Percentiles rank a stretch among this genome's conserved stretches.
These are phyloP conservation scores for Bombylius major DNA, from an alignment of 2,888 invertebrate species.

Conservation along the genomic window DNA sequence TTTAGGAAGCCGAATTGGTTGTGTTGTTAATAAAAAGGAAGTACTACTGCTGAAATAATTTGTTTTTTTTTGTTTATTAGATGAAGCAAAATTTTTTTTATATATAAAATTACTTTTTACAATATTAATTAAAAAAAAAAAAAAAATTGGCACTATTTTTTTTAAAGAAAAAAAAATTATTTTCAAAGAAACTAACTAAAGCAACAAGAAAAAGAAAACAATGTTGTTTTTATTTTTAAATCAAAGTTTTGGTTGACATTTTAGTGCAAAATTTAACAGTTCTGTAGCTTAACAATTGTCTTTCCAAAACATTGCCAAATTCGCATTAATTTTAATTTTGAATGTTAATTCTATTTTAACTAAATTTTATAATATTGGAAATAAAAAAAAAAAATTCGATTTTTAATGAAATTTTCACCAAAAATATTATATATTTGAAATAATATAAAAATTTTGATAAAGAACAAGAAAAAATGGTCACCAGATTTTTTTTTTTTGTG, in stretches of 20 bases:
- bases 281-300: slow-evolving; percentile 38
- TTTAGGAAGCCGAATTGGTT: slow-evolving; percentile 7
- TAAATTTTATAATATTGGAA: slow-evolving; percentile 1
- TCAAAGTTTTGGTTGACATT: not conserved
- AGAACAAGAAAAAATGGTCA: not conserved
- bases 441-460: too few species aligned
- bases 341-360: not conserved
- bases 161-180: too few species aligned
- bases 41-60: not conserved
- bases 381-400: not conserved
- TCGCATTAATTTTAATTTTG: slow-evolving; percentile 17
- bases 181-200: too few species aligned
- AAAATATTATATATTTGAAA: not conserved
- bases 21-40: not conserved
- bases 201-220: too few species aligned
- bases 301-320: slow-evolving; percentile 25
- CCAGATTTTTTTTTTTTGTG: not conserved
- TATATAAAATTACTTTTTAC: too few species aligned
- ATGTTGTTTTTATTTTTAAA: too few species aligned
- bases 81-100: too few species aligned
- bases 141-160: too few species aligned
- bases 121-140: too few species aligned
- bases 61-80: too few species aligned
- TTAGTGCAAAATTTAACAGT: slow-evolving; percentile 14
- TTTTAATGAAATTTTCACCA: too few species aligned